Evolutionary conservation across 1,140 invertebrate species (phyloP).

Genomic region (Arctopsyche grandis): DNA sequence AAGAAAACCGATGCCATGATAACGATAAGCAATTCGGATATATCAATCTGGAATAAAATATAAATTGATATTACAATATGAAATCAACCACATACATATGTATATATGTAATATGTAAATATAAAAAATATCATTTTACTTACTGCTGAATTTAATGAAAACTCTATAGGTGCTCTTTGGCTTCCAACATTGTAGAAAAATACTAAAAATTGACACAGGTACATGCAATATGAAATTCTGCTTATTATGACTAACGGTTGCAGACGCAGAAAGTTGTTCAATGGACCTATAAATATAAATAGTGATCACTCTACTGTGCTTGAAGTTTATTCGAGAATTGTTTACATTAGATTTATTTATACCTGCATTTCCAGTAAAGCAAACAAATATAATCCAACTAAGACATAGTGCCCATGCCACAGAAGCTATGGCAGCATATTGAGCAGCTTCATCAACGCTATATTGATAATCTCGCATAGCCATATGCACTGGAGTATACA

Average conservation of each 20-base stretch:
- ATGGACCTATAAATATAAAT: constrained; percentile 63
- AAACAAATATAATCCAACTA: constrained; percentile 74
- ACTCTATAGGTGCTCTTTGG: constrained; percentile 67
- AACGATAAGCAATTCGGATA: constrained; percentile 60
- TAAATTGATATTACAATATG: too few relatives aligned
- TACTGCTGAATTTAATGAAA: constrained; percentile 66
- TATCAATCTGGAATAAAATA: constrained; percentile 60
- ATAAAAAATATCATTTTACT: constrained; percentile 53
- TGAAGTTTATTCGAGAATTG: background rate
- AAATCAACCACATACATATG: too few relatives aligned
- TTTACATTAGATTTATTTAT: constrained; percentile 2
- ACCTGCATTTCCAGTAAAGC: constrained; percentile 71
- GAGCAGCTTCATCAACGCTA: constrained; percentile 69
- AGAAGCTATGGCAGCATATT: constrained; percentile 73
- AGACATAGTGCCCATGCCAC: constrained; percentile 70
- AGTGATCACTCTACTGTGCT: background rate
- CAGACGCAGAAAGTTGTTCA: constrained; percentile 75
- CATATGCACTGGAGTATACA: constrained; percentile 70
- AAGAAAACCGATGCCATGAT: constrained; percentile 69
- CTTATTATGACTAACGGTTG: constrained; percentile 73
- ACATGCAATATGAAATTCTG: constrained; percentile 78
- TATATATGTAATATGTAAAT: too few relatives aligned
- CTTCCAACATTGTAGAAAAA: constrained; percentile 72
- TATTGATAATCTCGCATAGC: constrained; percentile 71
- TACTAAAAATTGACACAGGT: constrained; percentile 76